These are phyloP conservation scores for Tiaroga cobitis DNA, from an alignment of 2,797 vertebrate species.

Conservation along the genomic window DNA sequence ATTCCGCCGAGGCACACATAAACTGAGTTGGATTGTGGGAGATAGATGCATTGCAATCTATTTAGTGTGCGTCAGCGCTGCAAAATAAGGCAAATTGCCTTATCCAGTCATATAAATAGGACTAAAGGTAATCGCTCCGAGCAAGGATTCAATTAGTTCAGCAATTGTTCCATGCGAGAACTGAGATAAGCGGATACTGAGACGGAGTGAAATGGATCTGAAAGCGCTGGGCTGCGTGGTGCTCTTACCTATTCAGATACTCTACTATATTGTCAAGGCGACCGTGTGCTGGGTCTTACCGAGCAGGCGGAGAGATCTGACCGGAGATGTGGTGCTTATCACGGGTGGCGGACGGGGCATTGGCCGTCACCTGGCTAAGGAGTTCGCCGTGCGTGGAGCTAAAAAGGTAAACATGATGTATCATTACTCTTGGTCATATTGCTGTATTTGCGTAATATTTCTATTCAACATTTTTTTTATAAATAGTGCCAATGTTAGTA, in stretches of 20 bases:
- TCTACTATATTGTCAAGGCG: conserved; percentile 80
- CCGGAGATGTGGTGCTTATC: conserved; percentile 88
- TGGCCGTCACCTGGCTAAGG: conserved; percentile 91
- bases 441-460: background rate
- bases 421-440: background rate
- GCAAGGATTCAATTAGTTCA: conserved; percentile 40
- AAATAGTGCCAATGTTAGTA: background rate
- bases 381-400: conserved; percentile 90
- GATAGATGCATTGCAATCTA: conserved; percentile 5
- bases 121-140: conserved; percentile 45
- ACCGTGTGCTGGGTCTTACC: conserved; percentile 81
- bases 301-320: conserved; percentile 82
- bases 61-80: background rate
- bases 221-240: conserved; percentile 83
- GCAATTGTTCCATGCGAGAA: conserved; percentile 28
- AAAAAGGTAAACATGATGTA: conserved; percentile 83
- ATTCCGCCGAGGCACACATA: background rate
- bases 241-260: conserved; percentile 86
- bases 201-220: conserved; percentile 79
- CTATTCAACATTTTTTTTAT: background rate
- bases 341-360: conserved; percentile 97
- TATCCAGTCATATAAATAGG: conserved; percentile 13
- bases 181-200: conserved; percentile 37
- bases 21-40: background rate
- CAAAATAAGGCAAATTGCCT: conserved; percentile 12